Evolutionary conservation across 64 coral and sea anemone genomes (phyloP).

Genomic region (Hydrozoanthus tunicans): DNA sequence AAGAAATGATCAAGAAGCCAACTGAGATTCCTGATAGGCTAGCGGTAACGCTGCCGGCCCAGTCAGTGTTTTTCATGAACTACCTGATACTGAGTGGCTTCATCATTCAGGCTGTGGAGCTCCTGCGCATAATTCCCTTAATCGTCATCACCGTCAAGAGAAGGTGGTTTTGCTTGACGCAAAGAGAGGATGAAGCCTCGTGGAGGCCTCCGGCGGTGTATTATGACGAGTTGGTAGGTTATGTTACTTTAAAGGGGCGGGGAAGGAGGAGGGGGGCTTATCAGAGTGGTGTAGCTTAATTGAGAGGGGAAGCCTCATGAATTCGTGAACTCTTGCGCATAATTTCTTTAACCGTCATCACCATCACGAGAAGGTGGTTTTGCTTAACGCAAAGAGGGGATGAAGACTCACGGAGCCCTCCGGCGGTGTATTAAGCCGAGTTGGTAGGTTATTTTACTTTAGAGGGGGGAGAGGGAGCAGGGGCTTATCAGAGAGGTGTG

Average conservation of each 20-base stretch:
- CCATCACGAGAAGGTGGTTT: conserved; percentile 82
- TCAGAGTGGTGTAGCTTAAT: no score
- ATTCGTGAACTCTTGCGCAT: conserved; percentile 69
- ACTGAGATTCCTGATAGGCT: conserved; percentile 54
- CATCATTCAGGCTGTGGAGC: conserved; percentile 69
- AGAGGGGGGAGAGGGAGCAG: not conserved
- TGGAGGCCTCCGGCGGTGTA: conserved; percentile 74
- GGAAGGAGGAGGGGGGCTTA: not conserved
- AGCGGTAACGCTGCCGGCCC: conserved; percentile 75
- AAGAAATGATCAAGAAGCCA: conserved; percentile 55
- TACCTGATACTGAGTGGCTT: conserved; percentile 79
- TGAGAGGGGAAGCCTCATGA: not conserved
- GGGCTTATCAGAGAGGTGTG: not conserved
- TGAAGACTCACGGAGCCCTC: conserved; percentile 74
- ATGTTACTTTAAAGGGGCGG: no score
- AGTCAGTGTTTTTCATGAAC: conserved; percentile 91
- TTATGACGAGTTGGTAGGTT: conserved; percentile 71
- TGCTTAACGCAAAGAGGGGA: conserved; percentile 78
- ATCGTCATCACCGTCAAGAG: conserved; percentile 81
- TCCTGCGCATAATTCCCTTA: conserved; percentile 70
- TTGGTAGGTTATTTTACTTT: conserved; percentile 10
- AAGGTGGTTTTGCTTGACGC: conserved; percentile 80
- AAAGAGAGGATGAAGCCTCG: conserved; percentile 71
- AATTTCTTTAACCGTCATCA: conserved; percentile 70
- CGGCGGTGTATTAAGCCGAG: conserved; percentile 64